Evolutionary conservation across 2,888 invertebrate species (phyloP).

Genomic region (Drosophila percnosoma): DNA sequence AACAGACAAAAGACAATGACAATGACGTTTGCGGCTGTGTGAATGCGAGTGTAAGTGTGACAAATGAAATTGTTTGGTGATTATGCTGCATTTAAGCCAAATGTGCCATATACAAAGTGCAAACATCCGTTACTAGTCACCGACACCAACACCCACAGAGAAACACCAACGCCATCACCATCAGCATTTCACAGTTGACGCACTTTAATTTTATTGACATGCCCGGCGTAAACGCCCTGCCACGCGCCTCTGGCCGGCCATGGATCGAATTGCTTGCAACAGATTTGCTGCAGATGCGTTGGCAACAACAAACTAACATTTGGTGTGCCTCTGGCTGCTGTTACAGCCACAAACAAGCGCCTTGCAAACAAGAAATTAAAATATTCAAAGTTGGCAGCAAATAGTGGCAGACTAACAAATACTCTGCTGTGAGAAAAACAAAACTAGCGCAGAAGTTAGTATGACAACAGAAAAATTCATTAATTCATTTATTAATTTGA

Average conservation of each 20-base stretch:
- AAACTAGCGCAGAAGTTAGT: neutral
- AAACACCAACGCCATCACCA: conserved; percentile 17
- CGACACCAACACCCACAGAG: conserved; percentile 20
- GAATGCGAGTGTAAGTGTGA: conserved; percentile 49
- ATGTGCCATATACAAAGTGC: conserved; percentile 72
- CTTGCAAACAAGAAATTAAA: conserved; percentile 6
- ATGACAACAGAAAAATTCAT: neutral
- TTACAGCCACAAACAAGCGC: conserved; percentile 17
- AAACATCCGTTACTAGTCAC: conserved; percentile 63
- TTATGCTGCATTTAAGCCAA: conserved; percentile 80
- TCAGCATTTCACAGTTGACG: conserved; percentile 39
- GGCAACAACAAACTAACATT: conserved; percentile 66
- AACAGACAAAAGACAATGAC: conserved; percentile 31
- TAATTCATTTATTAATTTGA: neutral
- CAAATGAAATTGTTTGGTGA: conserved; percentile 80
- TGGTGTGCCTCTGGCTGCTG: conserved; percentile 12
- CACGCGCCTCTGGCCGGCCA: conserved; percentile 5
- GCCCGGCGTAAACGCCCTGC: conserved; percentile 39
- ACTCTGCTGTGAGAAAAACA: neutral
- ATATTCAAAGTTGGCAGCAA: neutral
- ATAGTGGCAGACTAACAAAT: neutral
- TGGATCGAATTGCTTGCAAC: conserved; percentile 45
- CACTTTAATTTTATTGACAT: conserved; percentile 78
- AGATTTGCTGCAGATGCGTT: conserved; percentile 74
- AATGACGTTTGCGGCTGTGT: conserved; percentile 37